Base-by-base conservation (phyloP, 1,140 invertebrate species). In the Diachasma alloeum region DNA sequence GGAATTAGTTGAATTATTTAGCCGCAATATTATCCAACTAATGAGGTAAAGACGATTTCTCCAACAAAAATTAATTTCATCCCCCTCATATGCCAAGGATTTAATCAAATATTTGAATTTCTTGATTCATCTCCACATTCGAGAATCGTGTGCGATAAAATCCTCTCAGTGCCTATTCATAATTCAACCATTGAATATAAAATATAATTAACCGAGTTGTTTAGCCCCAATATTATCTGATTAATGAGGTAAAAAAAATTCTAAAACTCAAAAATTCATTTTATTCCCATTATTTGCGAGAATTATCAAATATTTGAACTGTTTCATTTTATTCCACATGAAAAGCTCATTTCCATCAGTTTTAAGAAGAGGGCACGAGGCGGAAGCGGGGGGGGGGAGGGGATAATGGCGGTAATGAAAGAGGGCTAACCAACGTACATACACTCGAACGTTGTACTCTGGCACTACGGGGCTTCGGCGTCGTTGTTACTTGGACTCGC, bases 301-400 rank as follows among this genome's bases (percentile, higher is more conserved):
- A 22, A 56, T 87, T 37, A 73, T 53, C 36, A 63, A 56, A 69
- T 69, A 75, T 69, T 75, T 53, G 44, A 22, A 66, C 37, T 87
- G 86, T 84, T 87, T 85, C 83, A 86, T 88, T 87, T 86, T 86
- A 86, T 86, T 86, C 82, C 70, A 79, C 78, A 77, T 71, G 74
- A 79, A 82, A 84, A 82, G 77, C 82, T 77, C 72, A 77, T 59
- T 75, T 70, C 15, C 63, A 75, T 44, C 11, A 73, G 22, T 17
- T 36, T 53, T 26, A 59, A 26, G 53, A 63, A 59, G 48, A 59
- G 46, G 37, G 24, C 26, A 42, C 8, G 24, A 17, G 44, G n/a
- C 3, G 44, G 44, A 4, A n/a, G 10, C 2, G 44, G 44, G 2
- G 10, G 44, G 31, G 19, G 36, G 42, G 19, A 15, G 69, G 13